These are phyloP conservation scores for Heliconius nattereri DNA, from an alignment of 1,140 invertebrate species.

Conservation along the genomic window DNA sequence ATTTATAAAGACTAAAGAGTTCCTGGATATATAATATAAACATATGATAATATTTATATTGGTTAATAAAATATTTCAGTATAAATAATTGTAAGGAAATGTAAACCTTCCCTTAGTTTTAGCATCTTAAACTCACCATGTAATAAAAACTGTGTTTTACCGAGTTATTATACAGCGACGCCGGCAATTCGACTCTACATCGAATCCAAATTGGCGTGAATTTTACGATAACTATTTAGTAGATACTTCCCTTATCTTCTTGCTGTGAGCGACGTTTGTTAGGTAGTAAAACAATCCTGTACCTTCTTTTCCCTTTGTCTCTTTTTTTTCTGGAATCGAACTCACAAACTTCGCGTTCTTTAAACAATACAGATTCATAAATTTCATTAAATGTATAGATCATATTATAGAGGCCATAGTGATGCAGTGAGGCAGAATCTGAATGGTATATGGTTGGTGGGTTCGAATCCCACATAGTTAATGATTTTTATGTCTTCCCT, in stretches of 20 bases:
- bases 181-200: slow-evolving; percentile 53
- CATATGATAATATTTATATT: no score
- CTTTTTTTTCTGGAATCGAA: not conserved
- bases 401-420: no score
- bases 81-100: not conserved
- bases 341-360: no score
- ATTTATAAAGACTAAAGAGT: no score
- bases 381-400: no score
- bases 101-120: not conserved
- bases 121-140: slow-evolving; percentile 38
- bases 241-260: not conserved
- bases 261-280: not conserved
- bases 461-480: no score
- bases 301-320: not conserved
- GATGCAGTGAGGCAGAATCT: no score
- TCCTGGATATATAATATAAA: no score
- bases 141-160: slow-evolving; percentile 72
- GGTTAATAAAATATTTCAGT: not conserved
- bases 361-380: no score
- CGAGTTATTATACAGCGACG: slow-evolving; percentile 68
- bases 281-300: not conserved
- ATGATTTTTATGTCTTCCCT: no score
- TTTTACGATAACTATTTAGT: slow-evolving; percentile 55
- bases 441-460: no score
- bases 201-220: slow-evolving; percentile 67